Percentiles rank a stretch among this genome's conserved stretches.
Conservation (phyloP, 2,888 invertebrate species). For the Onchidella celtica region DNA sequence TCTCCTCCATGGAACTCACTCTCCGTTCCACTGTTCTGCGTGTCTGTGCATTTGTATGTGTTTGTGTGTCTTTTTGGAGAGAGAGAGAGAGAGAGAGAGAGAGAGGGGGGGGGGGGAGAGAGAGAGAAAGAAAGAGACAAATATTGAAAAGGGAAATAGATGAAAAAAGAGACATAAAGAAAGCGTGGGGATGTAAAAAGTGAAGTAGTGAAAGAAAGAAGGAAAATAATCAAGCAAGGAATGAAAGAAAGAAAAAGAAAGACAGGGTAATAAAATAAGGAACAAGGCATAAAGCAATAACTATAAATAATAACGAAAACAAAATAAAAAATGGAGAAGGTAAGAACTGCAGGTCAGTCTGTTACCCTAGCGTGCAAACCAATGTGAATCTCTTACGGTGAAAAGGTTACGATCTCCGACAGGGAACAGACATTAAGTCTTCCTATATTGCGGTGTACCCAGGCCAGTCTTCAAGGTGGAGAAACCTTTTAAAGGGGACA, state of each 20-base stretch:
- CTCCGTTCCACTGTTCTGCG: no score
- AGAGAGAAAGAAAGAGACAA: not conserved
- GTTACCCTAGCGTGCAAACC: no score
- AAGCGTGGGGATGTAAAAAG: not conserved
- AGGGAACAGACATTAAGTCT: no score
- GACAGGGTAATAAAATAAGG: conserved; percentile 8
- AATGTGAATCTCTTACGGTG: no score
- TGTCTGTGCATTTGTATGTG: not conserved
- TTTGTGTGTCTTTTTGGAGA: not conserved
- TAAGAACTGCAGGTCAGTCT: no score
- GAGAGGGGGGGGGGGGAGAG: conserved; percentile 32
- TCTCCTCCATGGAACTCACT: no score
- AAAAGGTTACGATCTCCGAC: no score
- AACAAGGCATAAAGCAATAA: not conserved
- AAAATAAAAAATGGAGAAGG: not conserved
- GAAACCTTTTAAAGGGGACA: no score
- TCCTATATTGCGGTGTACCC: no score
- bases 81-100: conserved; percentile 38
- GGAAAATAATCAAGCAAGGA: no score
- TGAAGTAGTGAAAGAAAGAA: not conserved
- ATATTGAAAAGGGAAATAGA: not conserved
- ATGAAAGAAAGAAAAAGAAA: not conserved
- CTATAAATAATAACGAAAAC: not conserved
- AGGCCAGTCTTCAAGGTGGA: no score
- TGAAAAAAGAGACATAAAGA: conserved; percentile 1